Evolutionary conservation across 2,797 vertebrate genomes (phyloP).

Genomic region (Emys orbicularis): DNA sequence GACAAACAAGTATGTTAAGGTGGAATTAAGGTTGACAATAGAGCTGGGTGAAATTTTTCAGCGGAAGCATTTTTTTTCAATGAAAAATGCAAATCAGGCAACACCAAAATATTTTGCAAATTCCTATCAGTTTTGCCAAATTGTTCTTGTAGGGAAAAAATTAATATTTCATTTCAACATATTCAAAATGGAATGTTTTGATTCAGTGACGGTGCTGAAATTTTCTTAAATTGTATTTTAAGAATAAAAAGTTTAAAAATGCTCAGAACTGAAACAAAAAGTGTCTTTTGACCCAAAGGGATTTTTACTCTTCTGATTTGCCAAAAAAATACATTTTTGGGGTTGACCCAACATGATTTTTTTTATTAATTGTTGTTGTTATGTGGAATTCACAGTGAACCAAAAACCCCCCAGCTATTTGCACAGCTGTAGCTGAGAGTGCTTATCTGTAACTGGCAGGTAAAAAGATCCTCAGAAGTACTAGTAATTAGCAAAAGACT

Average conservation of each 20-base stretch:
- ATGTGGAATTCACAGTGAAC: background rate
- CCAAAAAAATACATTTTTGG: background rate
- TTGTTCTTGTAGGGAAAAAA: background rate
- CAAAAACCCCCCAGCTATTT: background rate
- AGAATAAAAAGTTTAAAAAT: background rate
- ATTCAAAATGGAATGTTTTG: background rate
- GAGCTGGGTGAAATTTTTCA: background rate
- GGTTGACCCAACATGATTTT: background rate
- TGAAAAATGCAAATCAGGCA: background rate
- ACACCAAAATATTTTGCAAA: background rate
- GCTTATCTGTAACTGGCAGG: background rate
- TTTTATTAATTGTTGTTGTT: background rate
- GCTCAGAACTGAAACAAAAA: background rate
- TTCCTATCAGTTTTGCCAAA: background rate
- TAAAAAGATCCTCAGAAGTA: conserved; percentile 19
- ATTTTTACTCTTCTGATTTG: background rate
- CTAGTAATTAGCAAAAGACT: conserved; percentile 1
- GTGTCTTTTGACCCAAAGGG: background rate
- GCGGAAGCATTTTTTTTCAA: background rate
- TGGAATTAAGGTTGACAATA: background rate
- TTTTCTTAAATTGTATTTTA: background rate
- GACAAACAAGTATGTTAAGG: background rate
- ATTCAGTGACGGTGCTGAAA: background rate
- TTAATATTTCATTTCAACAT: background rate
- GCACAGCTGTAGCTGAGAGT: background rate